Conservation (phyloP, 2,113 vertebrate genomes). For the Pagrus major region DNA sequence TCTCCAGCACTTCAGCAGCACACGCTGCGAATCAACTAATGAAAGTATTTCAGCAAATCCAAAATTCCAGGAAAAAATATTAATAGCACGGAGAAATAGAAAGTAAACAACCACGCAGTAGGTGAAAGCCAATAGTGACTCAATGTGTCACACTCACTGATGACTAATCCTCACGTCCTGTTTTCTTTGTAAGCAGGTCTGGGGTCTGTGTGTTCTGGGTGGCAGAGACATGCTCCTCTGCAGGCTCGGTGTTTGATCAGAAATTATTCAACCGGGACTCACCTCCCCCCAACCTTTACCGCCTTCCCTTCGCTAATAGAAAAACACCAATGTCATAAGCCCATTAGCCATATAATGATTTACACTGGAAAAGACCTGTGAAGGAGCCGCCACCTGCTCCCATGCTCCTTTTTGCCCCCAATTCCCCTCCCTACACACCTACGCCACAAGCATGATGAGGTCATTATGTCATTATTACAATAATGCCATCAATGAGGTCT, state of each 20-base stretch:
- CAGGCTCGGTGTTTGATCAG: conserved; percentile 27
- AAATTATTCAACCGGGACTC: conserved; percentile 14
- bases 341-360: conserved; percentile 51
- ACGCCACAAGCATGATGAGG: conserved; percentile 43
- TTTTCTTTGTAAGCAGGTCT: conserved; percentile 40
- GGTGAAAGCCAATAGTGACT: conserved; percentile 2
- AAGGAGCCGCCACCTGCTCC: conserved; percentile 43
- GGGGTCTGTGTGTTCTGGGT: conserved; percentile 16
- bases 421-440: conserved; percentile 14
- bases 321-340: conserved; percentile 66
- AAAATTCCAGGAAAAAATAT: neutral
- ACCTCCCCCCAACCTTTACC: neutral
- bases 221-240: conserved; percentile 21
- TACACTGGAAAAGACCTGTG: conserved; percentile 28
- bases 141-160: conserved; percentile 14
- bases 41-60: neutral
- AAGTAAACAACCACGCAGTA: neutral
- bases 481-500: conserved; percentile 47
- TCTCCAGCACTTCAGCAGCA: neutral
- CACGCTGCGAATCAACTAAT: neutral
- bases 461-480: conserved; percentile 65
- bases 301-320: conserved; percentile 38
- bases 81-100: conserved; percentile 1
- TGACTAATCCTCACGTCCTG: conserved; percentile 37
- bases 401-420: neutral